Conservation (phyloP, 2,888 invertebrate species). For the Hedya salicella region DNA sequence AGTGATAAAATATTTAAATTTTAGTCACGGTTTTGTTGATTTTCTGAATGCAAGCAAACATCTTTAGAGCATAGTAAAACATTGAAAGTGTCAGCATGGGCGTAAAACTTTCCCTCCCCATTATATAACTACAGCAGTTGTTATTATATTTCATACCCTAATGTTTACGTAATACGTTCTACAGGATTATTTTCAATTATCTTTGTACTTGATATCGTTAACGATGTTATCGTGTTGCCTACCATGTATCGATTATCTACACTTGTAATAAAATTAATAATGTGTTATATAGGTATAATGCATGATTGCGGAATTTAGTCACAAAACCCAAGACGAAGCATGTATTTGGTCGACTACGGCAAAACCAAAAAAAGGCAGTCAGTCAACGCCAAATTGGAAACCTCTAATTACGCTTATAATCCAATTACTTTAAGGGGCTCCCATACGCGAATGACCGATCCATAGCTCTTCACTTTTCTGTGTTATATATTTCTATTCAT, state of each 20-base stretch:
- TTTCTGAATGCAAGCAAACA: too few species aligned
- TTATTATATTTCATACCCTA: constrained; percentile 7
- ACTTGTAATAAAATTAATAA: constrained; percentile 19
- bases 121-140: neutral
- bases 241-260: constrained; percentile 37
- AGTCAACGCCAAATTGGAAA: too few species aligned
- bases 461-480: too few species aligned
- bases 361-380: too few species aligned
- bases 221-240: constrained; percentile 37
- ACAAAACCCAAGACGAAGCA: neutral
- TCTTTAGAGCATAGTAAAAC: neutral
- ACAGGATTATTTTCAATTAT: constrained; percentile 41
- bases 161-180: constrained; percentile 37
- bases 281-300: constrained; percentile 18
- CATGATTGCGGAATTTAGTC: constrained; percentile 21
- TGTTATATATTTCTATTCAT: too few species aligned
- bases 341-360: too few species aligned
- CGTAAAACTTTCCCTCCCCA: neutral
- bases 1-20: too few species aligned
- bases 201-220: constrained; percentile 41
- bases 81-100: neutral
- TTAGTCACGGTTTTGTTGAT: too few species aligned
- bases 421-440: too few species aligned
- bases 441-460: too few species aligned
- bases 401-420: too few species aligned